Evolutionary conservation across 2,797 vertebrate genomes (phyloP).

Genomic region (Bufotes viridis): DNA sequence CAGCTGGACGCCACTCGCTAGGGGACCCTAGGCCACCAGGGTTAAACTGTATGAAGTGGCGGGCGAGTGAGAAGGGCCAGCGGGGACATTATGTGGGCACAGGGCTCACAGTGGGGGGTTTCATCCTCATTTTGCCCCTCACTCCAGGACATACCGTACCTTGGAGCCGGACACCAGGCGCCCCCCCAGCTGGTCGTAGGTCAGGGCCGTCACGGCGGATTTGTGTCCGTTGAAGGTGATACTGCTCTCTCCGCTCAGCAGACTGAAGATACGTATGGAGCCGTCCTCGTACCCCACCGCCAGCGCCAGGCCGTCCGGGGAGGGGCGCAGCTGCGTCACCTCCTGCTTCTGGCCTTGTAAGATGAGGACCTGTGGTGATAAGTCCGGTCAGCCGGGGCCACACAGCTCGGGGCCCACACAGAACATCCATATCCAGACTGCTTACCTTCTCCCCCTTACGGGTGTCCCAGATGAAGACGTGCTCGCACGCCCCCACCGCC

Average conservation of each 20-base stretch:
- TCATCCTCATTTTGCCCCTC: too few relatives aligned
- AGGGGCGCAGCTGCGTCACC: slow-evolving; percentile 87
- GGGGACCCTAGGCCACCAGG: too few relatives aligned
- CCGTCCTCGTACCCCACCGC: slow-evolving; percentile 96
- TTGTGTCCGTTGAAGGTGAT: slow-evolving; percentile 96
- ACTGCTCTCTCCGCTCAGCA: slow-evolving; percentile 85
- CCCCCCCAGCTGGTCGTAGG: slow-evolving; percentile 88
- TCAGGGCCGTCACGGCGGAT: slow-evolving; percentile 84
- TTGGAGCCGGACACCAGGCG: slow-evolving; percentile 91
- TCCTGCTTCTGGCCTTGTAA: slow-evolving; percentile 91
- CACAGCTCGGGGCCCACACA: background rate
- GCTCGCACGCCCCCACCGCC: slow-evolving; percentile 92
- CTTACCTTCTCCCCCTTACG: slow-evolving; percentile 94
- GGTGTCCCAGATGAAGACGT: slow-evolving; percentile 95
- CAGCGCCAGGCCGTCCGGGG: slow-evolving; percentile 88
- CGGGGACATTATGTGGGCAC: too few relatives aligned
- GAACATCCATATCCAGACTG: accelerated
- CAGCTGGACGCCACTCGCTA: too few relatives aligned
- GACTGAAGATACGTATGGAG: slow-evolving; percentile 85
- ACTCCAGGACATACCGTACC: slow-evolving; percentile 70
- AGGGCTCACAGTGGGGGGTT: too few relatives aligned
- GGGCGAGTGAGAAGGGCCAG: too few relatives aligned
- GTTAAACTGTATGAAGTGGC: too few relatives aligned
- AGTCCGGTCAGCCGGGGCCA: background rate
- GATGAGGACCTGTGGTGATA: slow-evolving; percentile 83